phyloP scores from a whole-genome alignment of 1,140 invertebrate genomes.

The Meteorus sp. region DNA sequence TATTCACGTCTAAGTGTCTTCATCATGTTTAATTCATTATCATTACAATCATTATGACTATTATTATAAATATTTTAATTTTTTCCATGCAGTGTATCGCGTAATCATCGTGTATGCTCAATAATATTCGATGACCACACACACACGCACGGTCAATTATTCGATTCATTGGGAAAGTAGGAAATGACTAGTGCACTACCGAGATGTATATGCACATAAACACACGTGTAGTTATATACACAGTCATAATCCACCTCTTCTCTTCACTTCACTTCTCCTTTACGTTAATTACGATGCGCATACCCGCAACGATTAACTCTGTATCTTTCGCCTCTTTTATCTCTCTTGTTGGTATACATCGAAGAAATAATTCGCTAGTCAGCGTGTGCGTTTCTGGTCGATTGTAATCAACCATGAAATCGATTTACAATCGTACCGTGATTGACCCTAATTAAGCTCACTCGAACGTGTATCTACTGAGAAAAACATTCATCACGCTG shows the following conservation, averaged over 20 bases:
- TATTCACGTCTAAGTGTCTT: too few species aligned
- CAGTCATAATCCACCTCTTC: background rate
- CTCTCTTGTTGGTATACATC: too few species aligned
- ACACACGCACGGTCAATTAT: background rate
- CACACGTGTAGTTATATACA: background rate
- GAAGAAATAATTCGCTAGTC: slow-evolving; percentile 22
- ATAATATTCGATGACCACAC: background rate
- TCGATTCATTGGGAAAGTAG: slow-evolving; percentile 19
- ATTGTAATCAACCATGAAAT: slow-evolving; percentile 35
- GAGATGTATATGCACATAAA: background rate
- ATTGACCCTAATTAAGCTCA: slow-evolving; percentile 34
- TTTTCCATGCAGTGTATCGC: background rate
- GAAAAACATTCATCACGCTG: slow-evolving; percentile 31
- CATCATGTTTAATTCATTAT: too few species aligned
- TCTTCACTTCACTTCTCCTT: background rate
- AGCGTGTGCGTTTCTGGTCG: slow-evolving; percentile 18
- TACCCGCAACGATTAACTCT: slow-evolving; percentile 14
- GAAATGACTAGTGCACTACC: slow-evolving; percentile 22
- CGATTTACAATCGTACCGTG: slow-evolving; percentile 33
- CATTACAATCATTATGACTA: too few species aligned
- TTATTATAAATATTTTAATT: background rate
- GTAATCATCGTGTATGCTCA: background rate
- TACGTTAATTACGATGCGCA: slow-evolving; percentile 20
- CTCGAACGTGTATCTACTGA: slow-evolving; percentile 13
- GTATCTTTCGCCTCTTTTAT: too few species aligned